Conservation (phyloP, 2,113 vertebrate species). For the Psettodes erumei region DNA sequence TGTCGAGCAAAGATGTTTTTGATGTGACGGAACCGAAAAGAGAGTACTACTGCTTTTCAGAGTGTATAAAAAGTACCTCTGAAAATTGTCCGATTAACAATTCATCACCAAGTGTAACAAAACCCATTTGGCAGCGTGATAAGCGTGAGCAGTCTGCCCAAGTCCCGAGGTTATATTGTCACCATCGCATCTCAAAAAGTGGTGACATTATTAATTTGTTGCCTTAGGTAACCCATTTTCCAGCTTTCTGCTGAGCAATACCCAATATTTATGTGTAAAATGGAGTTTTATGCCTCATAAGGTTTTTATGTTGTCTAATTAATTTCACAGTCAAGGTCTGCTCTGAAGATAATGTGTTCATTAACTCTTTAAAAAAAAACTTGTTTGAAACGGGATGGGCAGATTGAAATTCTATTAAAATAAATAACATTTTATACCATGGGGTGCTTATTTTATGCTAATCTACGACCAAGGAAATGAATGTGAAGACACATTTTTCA, state of each 20-base stretch:
- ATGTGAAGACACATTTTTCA: slow-evolving; percentile 11
- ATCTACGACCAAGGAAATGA: slow-evolving; percentile 23
- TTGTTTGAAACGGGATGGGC: slow-evolving; percentile 69
- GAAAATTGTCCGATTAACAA: slow-evolving; percentile 58
- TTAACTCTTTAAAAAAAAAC: slow-evolving; percentile 71
- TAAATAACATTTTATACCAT: slow-evolving; percentile 76
- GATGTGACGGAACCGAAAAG: slow-evolving; percentile 37
- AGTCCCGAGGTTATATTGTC: slow-evolving; percentile 41
- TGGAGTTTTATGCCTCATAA: slow-evolving; percentile 59
- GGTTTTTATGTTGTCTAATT: slow-evolving; percentile 68
- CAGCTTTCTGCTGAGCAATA: slow-evolving; percentile 63
- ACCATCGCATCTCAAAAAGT: slow-evolving; percentile 29
- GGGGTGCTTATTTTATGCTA: slow-evolving; percentile 57
- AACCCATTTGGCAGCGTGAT: slow-evolving; percentile 32
- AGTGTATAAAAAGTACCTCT: slow-evolving; percentile 25
- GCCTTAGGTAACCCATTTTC: slow-evolving; percentile 61
- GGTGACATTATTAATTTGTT: slow-evolving; percentile 65
- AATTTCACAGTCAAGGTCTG: slow-evolving; percentile 70
- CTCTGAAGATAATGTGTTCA: slow-evolving; percentile 79
- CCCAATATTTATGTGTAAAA: slow-evolving; percentile 58
- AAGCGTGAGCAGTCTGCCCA: slow-evolving; percentile 9
- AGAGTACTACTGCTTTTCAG: slow-evolving; percentile 19
- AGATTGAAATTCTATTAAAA: slow-evolving; percentile 81
- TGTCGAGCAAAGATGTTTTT: slow-evolving; percentile 44
- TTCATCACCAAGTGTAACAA: slow-evolving; percentile 49